Conservation (phyloP, 2,797 vertebrate genomes). For the Bovichtus diacanthus region DNA sequence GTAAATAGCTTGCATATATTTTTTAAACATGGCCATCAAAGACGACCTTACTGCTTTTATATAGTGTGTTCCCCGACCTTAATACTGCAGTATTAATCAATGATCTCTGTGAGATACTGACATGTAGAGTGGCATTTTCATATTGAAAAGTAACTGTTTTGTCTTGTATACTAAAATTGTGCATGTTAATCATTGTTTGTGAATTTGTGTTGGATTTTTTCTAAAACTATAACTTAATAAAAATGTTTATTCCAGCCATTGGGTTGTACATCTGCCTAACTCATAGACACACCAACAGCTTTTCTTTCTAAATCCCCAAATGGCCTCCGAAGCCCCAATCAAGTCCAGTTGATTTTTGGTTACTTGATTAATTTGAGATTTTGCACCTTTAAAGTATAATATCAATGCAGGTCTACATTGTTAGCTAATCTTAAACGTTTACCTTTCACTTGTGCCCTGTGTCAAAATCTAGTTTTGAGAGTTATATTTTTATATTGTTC, state of each 20-base stretch:
- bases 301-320: neutral
- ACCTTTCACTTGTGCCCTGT: neutral
- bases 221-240: slow-evolving; percentile 89
- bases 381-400: neutral
- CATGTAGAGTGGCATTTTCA: slow-evolving; percentile 91
- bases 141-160: slow-evolving; percentile 96
- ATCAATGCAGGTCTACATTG: neutral
- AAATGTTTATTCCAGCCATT: slow-evolving; percentile 79
- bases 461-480: neutral
- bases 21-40: slow-evolving; percentile 82
- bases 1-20: slow-evolving; percentile 87
- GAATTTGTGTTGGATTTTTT: slow-evolving; percentile 88
- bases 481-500: neutral
- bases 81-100: slow-evolving; percentile 90
- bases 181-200: slow-evolving; percentile 89
- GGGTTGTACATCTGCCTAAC: neutral
- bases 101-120: slow-evolving; percentile 96
- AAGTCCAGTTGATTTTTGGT: slow-evolving; percentile 2
- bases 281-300: neutral
- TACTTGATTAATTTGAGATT: neutral
- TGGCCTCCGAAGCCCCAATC: neutral
- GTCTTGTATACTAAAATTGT: slow-evolving; percentile 91
- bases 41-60: slow-evolving; percentile 80
- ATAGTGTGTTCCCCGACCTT: slow-evolving; percentile 84
- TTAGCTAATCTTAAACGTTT: neutral